These are phyloP conservation scores for Danio albolineatus DNA, from an alignment of 2,797 vertebrate species.

Conservation along the genomic window DNA sequence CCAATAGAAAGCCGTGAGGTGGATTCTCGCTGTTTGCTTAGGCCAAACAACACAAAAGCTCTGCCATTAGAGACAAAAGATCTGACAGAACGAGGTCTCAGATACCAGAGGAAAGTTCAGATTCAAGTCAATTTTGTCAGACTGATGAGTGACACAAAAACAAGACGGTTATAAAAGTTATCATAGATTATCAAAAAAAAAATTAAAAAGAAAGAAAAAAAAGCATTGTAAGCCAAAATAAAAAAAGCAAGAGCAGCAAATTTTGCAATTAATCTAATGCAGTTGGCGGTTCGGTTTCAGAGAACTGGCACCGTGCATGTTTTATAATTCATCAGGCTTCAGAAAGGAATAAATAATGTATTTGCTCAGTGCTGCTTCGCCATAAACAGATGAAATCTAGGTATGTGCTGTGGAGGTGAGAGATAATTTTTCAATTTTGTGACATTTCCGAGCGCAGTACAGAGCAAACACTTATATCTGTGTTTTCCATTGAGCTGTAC, in stretches of 20 bases:
- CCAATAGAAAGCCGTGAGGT: constrained; percentile 5
- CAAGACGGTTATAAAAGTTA: constrained; percentile 31
- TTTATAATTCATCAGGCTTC: constrained; percentile 62
- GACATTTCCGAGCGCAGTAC: background rate
- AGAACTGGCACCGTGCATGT: constrained; percentile 54
- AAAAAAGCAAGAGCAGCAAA: constrained; percentile 22
- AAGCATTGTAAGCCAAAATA: background rate
- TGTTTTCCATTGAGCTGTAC: constrained; percentile 2
- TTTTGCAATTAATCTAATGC: constrained; percentile 59
- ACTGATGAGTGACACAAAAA: constrained; percentile 1
- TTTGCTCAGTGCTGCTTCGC: constrained; percentile 34
- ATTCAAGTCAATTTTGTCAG: constrained; percentile 32
- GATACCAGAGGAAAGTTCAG: constrained; percentile 3
- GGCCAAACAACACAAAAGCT: background rate
- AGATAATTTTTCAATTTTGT: constrained; percentile 8
- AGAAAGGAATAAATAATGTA: constrained; percentile 61
- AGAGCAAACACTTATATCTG: constrained; percentile 4
- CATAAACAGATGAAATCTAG: constrained; percentile 30
- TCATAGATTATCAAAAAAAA: constrained; percentile 14
- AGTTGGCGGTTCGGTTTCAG: constrained; percentile 40
- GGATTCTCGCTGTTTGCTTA: background rate
- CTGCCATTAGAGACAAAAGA: constrained; percentile 2
- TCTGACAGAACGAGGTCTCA: constrained; percentile 6
- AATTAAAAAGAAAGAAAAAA: no score
- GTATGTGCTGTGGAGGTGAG: background rate